Base-by-base conservation (phyloP, 2,888 invertebrate genomes). In the Prosapia bicincta region DNA sequence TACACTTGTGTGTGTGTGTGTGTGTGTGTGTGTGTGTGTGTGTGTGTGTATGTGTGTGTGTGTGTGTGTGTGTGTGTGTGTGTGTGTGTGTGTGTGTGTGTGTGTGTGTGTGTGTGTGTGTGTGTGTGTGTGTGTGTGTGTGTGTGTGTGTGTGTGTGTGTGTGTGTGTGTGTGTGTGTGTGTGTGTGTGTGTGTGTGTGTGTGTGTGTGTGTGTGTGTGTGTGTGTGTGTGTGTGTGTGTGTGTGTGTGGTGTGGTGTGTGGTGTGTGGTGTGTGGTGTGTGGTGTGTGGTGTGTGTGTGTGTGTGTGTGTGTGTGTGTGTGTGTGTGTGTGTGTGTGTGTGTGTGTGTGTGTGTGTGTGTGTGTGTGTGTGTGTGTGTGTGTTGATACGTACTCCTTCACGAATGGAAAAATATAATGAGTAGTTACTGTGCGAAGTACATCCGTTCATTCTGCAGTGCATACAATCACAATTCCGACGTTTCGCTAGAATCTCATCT, bases 261-360 rank as follows among this genome's bases (percentile, higher is more conserved):
- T 30, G 30, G 30, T 30, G 30, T 30, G 30, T 25, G 24, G 32
- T 32, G 71, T 71, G 71, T 23, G 23, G 71, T 32, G 30, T 71
- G 23, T 23, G 30, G 71, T 32, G 38, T 69, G 26, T 32, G 71
- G n/a, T n/a, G 30, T 30, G 30, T 30, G 30, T 30, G 30, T 25
- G 24, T 71, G 32, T 32, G 71, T 71, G 71, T 23, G 23, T 71
- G 71, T 32, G 30, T 71, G 23, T 23, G 30, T 32, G 71, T 32
- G 38, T 69, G 26, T 32, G 71, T 26, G 38, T 32, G 71, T 20
- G 13, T 32, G 38, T 26, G 23, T 71, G 30, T 26, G 54, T 72
- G 72, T 26, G 72, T 72, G 72, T 26, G 26, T 72, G 38, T 24
- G 72, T 10, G 72, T 15, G 25, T 26, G 72, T 54, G 23, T n/a